Conservation (phyloP, 2,113 vertebrate species). For the Heteronetta atricapilla region DNA sequence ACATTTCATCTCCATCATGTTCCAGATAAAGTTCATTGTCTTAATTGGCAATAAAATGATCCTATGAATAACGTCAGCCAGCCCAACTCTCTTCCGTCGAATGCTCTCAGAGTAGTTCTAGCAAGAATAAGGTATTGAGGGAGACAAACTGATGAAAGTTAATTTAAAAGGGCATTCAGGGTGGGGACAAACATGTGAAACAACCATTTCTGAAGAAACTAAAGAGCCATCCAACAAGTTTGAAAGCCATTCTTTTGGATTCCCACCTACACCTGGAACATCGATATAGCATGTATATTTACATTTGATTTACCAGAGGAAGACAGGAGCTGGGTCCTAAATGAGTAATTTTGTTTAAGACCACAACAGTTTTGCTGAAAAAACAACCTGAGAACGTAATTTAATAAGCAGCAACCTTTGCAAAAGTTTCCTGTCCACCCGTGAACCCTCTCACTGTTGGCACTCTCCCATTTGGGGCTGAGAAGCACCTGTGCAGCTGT, state of each 20-base stretch:
- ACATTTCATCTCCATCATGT: background rate
- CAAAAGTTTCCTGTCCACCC: background rate
- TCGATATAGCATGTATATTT: background rate
- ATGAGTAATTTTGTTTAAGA: background rate
- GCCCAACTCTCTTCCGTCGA: background rate
- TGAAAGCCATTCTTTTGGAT: background rate
- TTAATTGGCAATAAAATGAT: background rate
- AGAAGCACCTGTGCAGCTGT: background rate
- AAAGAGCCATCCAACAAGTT: background rate
- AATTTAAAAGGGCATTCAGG: background rate
- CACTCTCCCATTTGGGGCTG: background rate
- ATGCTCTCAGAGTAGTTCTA: background rate
- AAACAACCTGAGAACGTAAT: background rate
- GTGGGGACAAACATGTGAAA: background rate
- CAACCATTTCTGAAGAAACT: background rate
- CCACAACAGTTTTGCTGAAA: background rate
- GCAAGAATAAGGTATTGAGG: background rate
- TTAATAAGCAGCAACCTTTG: background rate
- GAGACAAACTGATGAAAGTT: constrained; percentile 6
- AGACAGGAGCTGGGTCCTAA: background rate
- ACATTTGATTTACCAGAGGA: background rate
- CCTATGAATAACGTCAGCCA: background rate
- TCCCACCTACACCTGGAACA: background rate
- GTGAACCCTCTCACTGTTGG: background rate
- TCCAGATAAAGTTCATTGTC: constrained; percentile 43